These are phyloP conservation scores for Brachionus rotundiformis DNA, from an alignment of 1,140 invertebrate species.

Conservation along the genomic window DNA sequence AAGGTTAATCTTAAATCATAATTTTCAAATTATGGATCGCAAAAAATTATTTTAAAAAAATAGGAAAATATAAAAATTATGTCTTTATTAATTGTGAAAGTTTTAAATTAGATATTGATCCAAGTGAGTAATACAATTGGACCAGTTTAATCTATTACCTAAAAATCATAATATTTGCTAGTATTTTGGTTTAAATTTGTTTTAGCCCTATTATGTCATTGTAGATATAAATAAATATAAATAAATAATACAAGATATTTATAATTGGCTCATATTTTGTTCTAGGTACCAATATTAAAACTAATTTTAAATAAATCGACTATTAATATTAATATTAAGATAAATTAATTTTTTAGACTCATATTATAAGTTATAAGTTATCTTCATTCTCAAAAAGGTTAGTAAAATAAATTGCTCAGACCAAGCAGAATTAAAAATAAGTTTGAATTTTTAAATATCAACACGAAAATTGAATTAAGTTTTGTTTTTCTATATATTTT, in stretches of 20 bases:
- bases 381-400: neutral
- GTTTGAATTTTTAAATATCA: constrained; percentile 26
- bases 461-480: constrained; percentile 21
- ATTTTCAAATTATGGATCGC: too few relatives aligned
- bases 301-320: neutral
- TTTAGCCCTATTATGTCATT: neutral
- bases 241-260: neutral
- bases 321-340: neutral
- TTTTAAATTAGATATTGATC: neutral
- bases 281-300: neutral
- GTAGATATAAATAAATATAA: neutral
- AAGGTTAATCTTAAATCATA: too few relatives aligned
- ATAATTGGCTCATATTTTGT: neutral
- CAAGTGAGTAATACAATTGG: neutral
- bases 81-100: too few relatives aligned
- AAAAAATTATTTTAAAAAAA: too few relatives aligned
- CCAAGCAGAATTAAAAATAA: neutral
- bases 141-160: neutral
- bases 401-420: neutral
- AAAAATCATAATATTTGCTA: neutral
- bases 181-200: neutral
- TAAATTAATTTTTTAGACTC: neutral
- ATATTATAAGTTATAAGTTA: neutral
- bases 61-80: neutral
- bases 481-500: constrained; percentile 9